A percentile compares a stretch with the other conserved stretches of the same genome.
Conservation (phyloP, 1,140 invertebrate genomes). For the Drosophila willistoni region DNA sequence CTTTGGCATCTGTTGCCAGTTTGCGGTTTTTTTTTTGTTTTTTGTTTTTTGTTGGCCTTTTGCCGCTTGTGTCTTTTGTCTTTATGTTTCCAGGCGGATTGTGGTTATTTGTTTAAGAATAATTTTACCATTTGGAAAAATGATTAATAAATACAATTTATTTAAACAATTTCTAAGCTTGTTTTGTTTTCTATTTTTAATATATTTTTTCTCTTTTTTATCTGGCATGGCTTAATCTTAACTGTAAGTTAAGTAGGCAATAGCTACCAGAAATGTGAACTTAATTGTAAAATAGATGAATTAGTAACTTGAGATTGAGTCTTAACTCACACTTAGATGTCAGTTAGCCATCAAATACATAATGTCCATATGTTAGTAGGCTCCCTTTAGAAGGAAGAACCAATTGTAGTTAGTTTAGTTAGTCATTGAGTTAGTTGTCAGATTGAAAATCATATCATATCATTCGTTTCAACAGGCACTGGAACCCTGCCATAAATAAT, state of each 20-base stretch:
- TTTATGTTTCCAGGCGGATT: slow-evolving; percentile 1
- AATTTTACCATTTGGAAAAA: slow-evolving; percentile 10
- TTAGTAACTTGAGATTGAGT: too few relatives aligned
- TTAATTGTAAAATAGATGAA: too few relatives aligned
- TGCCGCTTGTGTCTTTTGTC: background rate
- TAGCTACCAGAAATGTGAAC: background rate
- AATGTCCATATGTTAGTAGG: too few relatives aligned
- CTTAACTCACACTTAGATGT: too few relatives aligned
- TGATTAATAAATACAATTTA: slow-evolving; percentile 3
- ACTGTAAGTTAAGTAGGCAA: background rate
- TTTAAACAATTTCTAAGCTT: slow-evolving; percentile 2
- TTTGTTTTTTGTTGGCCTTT: background rate
- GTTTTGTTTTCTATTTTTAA: background rate
- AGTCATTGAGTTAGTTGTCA: too few relatives aligned
- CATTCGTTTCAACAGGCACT: too few relatives aligned
- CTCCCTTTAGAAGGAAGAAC: too few relatives aligned
- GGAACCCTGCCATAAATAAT: too few relatives aligned
- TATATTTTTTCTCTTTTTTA: background rate
- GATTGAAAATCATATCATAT: too few relatives aligned
- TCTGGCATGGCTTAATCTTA: background rate
- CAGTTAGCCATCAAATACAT: too few relatives aligned
- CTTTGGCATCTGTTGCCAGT: slow-evolving; percentile 41
- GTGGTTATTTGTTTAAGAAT: background rate
- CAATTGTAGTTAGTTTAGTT: too few relatives aligned
- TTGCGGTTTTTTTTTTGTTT: background rate